These are phyloP conservation scores for Chymomyza fuscimana DNA, from an alignment of 2,888 invertebrate genomes.

Conservation along the genomic window DNA sequence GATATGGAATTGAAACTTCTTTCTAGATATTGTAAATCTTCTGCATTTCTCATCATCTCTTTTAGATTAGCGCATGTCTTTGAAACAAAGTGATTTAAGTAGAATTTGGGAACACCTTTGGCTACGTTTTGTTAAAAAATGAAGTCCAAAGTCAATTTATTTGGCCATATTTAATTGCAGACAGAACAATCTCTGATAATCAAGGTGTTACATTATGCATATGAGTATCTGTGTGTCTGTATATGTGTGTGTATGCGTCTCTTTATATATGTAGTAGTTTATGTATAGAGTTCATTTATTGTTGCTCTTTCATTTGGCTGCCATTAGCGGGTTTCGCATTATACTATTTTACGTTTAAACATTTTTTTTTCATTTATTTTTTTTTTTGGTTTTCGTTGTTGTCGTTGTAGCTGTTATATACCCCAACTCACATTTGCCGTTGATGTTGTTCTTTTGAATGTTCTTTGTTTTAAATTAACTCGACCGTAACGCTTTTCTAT, in stretches of 20 bases:
- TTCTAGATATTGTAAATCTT: neutral
- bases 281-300: neutral
- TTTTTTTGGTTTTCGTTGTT: neutral
- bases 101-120: neutral
- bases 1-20: too few relatives aligned
- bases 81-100: neutral
- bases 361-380: neutral
- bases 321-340: slow-evolving; percentile 71
- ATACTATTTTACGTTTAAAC: slow-evolving; percentile 70
- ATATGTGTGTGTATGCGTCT: slow-evolving; percentile 6
- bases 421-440: slow-evolving; percentile 54
- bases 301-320: slow-evolving; percentile 21
- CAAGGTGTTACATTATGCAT: neutral
- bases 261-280: neutral
- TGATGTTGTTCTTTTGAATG: slow-evolving; percentile 77
- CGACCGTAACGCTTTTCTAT: slow-evolving; percentile 79
- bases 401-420: slow-evolving; percentile 3
- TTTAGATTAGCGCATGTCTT: neutral
- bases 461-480: slow-evolving; percentile 79
- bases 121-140: neutral
- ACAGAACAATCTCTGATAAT: neutral
- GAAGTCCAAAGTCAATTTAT: neutral
- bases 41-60: neutral
- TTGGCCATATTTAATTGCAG: neutral
- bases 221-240: neutral